These are phyloP conservation scores for Agrochola lychnidis DNA, from an alignment of 2,888 invertebrate genomes.

Conservation along the genomic window DNA sequence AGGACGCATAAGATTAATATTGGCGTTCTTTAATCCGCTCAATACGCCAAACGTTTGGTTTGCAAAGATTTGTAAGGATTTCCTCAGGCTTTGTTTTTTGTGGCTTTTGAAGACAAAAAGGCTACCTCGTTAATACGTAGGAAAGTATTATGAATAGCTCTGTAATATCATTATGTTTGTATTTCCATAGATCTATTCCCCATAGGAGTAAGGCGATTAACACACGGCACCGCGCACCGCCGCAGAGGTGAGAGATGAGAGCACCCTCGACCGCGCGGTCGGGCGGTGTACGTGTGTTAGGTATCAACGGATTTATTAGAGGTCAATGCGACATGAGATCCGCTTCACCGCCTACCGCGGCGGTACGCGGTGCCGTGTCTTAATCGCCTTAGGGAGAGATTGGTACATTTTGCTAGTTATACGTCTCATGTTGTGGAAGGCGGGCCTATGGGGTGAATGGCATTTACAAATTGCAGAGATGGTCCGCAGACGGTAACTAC, in stretches of 20 bases:
- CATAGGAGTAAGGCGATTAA: too few relatives aligned
- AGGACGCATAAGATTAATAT: constrained; percentile 49
- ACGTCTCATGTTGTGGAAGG: background rate
- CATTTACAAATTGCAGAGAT: background rate
- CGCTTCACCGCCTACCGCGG: too few relatives aligned
- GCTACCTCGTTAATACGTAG: background rate
- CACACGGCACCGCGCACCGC: too few relatives aligned
- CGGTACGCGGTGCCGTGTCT: too few relatives aligned
- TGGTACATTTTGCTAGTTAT: background rate
- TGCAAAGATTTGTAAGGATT: constrained; percentile 30
- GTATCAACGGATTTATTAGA: too few relatives aligned
- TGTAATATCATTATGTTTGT: background rate
- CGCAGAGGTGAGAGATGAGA: too few relatives aligned
- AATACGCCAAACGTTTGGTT: constrained; percentile 32
- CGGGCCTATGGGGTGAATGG: background rate
- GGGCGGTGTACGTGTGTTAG: too few relatives aligned
- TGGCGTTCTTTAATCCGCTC: constrained; percentile 30
- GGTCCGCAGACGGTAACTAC: background rate
- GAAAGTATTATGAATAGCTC: background rate
- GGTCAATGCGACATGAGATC: too few relatives aligned
- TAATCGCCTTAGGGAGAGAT: too few relatives aligned
- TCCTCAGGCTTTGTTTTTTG: constrained; percentile 26
- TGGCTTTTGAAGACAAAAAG: constrained; percentile 2
- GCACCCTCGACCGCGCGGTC: too few relatives aligned
- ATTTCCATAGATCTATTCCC: background rate